Percentiles rank a stretch among this genome's conserved stretches.
Evolutionary conservation across 1,140 invertebrate genomes (phyloP).

Genomic region (Caerostris darwini): DNA sequence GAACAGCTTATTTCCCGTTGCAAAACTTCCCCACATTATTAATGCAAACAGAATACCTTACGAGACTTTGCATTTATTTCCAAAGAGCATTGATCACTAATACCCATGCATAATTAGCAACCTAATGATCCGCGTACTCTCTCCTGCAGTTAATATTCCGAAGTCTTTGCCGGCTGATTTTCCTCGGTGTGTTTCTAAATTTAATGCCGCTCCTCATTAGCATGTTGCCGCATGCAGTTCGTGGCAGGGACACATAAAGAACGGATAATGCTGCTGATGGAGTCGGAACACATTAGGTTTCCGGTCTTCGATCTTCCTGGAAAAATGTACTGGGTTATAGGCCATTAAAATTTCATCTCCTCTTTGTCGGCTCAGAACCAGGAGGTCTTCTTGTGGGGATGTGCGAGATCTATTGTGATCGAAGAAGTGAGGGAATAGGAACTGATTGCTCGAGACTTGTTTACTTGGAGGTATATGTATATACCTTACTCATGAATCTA

Average conservation of each 20-base stretch:
- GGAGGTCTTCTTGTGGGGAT: not conserved
- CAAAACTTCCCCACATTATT: not conserved
- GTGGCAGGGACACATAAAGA: not conserved
- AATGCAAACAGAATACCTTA: not conserved
- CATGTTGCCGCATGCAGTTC: not conserved
- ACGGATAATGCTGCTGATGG: not conserved
- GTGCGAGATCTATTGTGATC: not conserved
- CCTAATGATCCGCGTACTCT: not conserved
- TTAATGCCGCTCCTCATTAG: slow-evolving; percentile 17
- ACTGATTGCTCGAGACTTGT: not conserved
- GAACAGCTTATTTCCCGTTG: not conserved
- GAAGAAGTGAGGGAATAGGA: not conserved
- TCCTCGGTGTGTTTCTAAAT: not conserved
- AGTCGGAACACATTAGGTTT: slow-evolving; percentile 4
- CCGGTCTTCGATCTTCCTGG: not conserved
- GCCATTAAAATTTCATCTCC: slow-evolving; percentile 60
- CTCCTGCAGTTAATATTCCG: not conserved
- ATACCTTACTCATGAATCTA: too few species aligned
- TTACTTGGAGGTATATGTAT: too few species aligned
- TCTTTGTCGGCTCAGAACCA: not conserved
- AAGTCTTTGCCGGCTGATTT: not conserved
- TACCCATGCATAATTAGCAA: slow-evolving; percentile 4
- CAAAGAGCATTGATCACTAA: not conserved
- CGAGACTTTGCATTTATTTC: not conserved
- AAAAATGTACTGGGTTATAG: slow-evolving; percentile 36